These are phyloP conservation scores for Cryptocephalus moraei DNA, from an alignment of 2,888 invertebrate genomes.

Conservation along the genomic window DNA sequence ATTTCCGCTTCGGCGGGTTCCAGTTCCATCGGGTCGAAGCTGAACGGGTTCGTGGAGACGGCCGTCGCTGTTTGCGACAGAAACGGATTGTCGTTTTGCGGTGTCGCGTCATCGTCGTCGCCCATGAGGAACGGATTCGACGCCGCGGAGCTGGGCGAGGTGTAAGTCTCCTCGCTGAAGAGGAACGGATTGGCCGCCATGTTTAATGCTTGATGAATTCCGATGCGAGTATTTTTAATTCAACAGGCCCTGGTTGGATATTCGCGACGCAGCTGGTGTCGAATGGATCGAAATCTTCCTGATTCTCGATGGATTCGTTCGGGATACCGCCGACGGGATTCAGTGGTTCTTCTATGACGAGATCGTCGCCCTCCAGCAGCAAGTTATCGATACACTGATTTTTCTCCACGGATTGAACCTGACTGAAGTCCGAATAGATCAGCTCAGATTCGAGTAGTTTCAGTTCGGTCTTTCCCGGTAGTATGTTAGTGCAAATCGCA, in stretches of 20 bases:
- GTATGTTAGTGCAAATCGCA: constrained; percentile 57
- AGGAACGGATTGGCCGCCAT: constrained; percentile 68
- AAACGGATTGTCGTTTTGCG: constrained; percentile 58
- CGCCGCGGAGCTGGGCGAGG: constrained; percentile 42
- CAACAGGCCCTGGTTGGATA: constrained; percentile 65
- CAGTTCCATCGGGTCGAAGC: constrained; percentile 39
- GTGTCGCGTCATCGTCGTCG: constrained; percentile 29
- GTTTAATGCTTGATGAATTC: constrained; percentile 43
- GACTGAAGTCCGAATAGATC: constrained; percentile 39
- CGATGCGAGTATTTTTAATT: constrained; percentile 66
- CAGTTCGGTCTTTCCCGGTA: constrained; percentile 69
- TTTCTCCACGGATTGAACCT: neutral
- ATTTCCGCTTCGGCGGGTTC: constrained; percentile 28
- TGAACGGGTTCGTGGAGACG: constrained; percentile 56
- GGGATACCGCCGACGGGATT: constrained; percentile 30
- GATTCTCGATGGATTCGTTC: constrained; percentile 37
- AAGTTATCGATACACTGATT: constrained; percentile 19
- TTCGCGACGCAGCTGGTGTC: constrained; percentile 72
- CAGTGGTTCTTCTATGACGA: constrained; percentile 33
- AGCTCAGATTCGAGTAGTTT: constrained; percentile 68
- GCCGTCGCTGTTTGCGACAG: constrained; percentile 33
- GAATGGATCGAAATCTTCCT: constrained; percentile 62
- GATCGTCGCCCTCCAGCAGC: constrained; percentile 26
- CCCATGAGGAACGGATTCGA: constrained; percentile 62
- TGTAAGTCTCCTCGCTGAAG: constrained; percentile 55